Percentiles rank a stretch among this genome's conserved stretches.
Evolutionary conservation across 2,888 invertebrate genomes (phyloP).

Genomic region (Drosophila anomelani): DNA sequence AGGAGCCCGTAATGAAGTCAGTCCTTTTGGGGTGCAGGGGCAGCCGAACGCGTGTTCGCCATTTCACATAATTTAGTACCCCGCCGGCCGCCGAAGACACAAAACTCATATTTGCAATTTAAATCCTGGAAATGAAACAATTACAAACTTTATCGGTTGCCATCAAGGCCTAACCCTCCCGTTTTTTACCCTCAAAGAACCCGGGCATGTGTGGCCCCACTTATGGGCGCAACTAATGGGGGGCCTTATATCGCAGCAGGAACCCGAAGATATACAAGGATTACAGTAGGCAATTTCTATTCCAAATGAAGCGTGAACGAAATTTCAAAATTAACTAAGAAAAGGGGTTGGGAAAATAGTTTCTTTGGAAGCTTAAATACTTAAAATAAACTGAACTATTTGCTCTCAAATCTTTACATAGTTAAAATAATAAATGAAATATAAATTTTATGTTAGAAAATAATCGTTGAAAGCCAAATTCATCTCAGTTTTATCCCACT

Average conservation of each 20-base stretch:
- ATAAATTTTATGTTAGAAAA: neutral
- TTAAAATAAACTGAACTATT: neutral
- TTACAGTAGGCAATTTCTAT: neutral
- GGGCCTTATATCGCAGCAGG: neutral
- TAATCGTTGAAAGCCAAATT: neutral
- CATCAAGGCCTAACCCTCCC: constrained; percentile 49
- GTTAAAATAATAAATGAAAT: neutral
- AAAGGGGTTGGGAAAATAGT: neutral
- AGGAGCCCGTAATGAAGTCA: constrained; percentile 34
- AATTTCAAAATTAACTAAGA: constrained; percentile 1
- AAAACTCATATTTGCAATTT: constrained; percentile 82
- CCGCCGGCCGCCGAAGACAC: constrained; percentile 41
- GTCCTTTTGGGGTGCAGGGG: constrained; percentile 20
- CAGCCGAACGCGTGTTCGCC: constrained; percentile 43
- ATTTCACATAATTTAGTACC: constrained; percentile 72
- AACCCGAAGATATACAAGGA: neutral
- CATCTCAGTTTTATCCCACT: neutral
- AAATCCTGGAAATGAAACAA: constrained; percentile 83
- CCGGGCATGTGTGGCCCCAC: constrained; percentile 33
- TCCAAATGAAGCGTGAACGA: constrained; percentile 4
- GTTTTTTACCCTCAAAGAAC: neutral
- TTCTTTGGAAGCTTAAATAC: neutral
- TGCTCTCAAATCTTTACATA: no score
- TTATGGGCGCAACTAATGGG: constrained; percentile 2
- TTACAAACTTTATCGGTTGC: constrained; percentile 77